Conservation (phyloP, 2,888 invertebrate genomes). For the Seira musarum region DNA sequence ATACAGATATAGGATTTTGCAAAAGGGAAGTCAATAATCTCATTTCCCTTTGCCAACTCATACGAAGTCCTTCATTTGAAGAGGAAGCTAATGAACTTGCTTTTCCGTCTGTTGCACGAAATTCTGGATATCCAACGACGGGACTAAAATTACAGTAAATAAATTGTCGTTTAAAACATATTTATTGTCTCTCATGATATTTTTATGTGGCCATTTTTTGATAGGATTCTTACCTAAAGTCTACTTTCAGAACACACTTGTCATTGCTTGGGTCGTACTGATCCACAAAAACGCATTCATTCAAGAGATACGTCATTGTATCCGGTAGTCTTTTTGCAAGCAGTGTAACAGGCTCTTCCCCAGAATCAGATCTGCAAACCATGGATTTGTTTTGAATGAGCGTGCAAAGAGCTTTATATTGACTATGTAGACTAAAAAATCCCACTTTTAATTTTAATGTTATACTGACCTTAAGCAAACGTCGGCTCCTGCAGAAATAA, state of each 20-base stretch:
- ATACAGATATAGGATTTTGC: conserved; percentile 40
- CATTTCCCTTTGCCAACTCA: conserved; percentile 58
- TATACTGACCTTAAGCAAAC: conserved; percentile 80
- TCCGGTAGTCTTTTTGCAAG: conserved; percentile 58
- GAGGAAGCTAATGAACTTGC: conserved; percentile 36
- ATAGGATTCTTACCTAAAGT: conserved; percentile 61
- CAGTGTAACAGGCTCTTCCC: conserved; percentile 40
- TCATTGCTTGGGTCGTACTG: conserved; percentile 60
- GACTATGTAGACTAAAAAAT: no score
- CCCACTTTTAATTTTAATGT: no score
- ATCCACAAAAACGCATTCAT: conserved; percentile 59
- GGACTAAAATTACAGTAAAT: no score
- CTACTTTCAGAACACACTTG: conserved; percentile 62
- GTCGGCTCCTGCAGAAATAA: conserved; percentile 89
- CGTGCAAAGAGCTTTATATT: no score
- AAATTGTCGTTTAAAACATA: no score
- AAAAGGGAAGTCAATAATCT: conserved; percentile 54
- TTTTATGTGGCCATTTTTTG: no score
- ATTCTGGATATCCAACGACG: conserved; percentile 42
- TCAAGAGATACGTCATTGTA: conserved; percentile 48
- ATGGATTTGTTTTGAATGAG: no score
- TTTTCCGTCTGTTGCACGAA: conserved; percentile 38
- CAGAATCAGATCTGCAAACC: conserved; percentile 45
- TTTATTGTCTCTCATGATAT: no score
- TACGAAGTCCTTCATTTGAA: conserved; percentile 37